A percentile compares a stretch with the other conserved stretches of the same genome.
Evolutionary conservation across 2,797 vertebrate species (phyloP).

Genomic region (Psittacula derbiana): DNA sequence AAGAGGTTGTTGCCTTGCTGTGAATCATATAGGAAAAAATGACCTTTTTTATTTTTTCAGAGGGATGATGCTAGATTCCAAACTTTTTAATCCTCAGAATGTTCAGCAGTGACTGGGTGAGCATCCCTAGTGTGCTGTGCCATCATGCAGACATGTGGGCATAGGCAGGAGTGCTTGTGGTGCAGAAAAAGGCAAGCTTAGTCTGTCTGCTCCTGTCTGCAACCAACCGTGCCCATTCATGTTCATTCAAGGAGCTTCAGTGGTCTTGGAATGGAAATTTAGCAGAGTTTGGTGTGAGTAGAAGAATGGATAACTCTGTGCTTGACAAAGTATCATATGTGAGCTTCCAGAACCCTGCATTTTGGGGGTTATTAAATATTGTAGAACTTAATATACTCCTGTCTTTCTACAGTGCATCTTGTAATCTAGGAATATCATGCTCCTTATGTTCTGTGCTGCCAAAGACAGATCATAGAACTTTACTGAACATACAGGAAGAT

Average conservation of each 20-base stretch:
- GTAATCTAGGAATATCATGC: not conserved
- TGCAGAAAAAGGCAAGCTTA: not conserved
- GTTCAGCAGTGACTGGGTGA: not conserved
- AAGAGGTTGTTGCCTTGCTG: not conserved
- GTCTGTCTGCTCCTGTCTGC: not conserved
- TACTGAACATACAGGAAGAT: not conserved
- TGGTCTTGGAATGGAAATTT: not conserved
- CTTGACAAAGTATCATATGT: not conserved
- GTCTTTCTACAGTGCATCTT: not conserved
- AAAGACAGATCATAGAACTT: not conserved
- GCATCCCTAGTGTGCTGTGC: not conserved
- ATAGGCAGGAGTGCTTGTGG: not conserved
- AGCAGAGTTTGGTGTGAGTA: not conserved
- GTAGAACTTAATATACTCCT: not conserved
- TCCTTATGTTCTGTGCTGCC: not conserved
- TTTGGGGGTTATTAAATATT: not conserved
- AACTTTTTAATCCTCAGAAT: not conserved
- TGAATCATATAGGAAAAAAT: not conserved
- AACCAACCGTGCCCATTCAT: not conserved
- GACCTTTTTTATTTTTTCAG: rapidly evolving
- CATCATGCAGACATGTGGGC: not conserved
- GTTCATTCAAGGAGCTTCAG: not conserved
- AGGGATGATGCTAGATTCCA: not conserved
- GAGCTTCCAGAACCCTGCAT: not conserved
- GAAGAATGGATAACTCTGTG: not conserved